phyloP scores from a whole-genome alignment of 2,888 invertebrate species.

The Allolobophora icterica region DNA sequence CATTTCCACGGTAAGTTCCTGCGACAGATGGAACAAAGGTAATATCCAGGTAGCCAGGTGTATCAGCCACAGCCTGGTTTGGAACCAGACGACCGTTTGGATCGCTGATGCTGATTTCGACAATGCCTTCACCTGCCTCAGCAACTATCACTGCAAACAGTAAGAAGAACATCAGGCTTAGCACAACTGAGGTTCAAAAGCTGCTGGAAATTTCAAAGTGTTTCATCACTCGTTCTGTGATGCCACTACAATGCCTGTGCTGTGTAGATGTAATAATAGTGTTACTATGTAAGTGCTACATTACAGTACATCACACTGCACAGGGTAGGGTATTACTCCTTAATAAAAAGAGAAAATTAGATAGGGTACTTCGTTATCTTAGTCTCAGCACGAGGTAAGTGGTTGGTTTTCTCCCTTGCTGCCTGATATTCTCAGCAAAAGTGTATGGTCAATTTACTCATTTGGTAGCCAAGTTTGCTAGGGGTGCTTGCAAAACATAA shows the following conservation, averaged over 20 bases:
- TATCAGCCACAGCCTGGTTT: conserved; percentile 33
- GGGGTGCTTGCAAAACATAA: no score
- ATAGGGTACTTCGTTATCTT: no score
- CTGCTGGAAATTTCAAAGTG: neutral
- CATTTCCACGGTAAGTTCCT: conserved; percentile 35
- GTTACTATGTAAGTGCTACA: no score
- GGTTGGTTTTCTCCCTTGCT: no score
- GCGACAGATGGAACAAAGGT: conserved; percentile 28
- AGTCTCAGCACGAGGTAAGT: no score
- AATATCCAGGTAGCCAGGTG: conserved; percentile 36
- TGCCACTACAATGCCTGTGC: neutral
- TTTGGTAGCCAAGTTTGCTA: no score
- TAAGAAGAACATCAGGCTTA: neutral
- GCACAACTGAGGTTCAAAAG: neutral
- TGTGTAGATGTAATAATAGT: no score
- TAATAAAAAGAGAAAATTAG: neutral
- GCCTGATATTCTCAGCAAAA: no score
- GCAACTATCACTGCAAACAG: conserved; percentile 39
- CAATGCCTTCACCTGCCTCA: conserved; percentile 42
- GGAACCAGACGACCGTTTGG: conserved; percentile 40
- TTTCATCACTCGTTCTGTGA: neutral
- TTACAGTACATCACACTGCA: no score
- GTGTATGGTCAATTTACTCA: no score
- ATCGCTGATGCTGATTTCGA: conserved; percentile 42
- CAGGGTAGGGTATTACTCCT: neutral